phyloP scores from a whole-genome alignment of 2,113 vertebrate species.

The Tretioscincus oriximinensis region DNA sequence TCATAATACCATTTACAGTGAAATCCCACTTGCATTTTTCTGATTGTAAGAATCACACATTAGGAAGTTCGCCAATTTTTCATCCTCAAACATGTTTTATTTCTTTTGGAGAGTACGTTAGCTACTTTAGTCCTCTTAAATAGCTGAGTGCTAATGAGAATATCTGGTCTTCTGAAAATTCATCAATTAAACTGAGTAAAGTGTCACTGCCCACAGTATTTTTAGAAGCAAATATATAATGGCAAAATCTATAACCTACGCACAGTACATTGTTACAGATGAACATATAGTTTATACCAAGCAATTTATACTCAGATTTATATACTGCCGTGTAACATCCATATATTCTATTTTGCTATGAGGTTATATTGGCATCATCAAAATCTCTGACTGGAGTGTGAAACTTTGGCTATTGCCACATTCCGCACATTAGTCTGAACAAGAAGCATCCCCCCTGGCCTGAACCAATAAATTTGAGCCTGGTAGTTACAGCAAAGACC shows the following conservation, averaged over 20 bases:
- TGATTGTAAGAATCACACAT: not conserved
- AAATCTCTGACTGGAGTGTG: too few relatives aligned
- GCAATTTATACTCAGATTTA: not conserved
- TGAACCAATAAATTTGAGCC: too few relatives aligned
- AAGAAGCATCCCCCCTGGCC: too few relatives aligned
- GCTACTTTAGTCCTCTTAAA: slow-evolving; percentile 37
- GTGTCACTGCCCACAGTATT: not conserved
- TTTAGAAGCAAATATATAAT: not conserved
- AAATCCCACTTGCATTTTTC: not conserved
- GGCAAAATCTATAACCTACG: too few relatives aligned
- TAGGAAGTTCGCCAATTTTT: not conserved
- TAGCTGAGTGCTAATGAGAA: slow-evolving; percentile 32
- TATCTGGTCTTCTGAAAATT: slow-evolving; percentile 15
- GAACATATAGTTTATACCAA: not conserved
- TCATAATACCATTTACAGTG: not conserved
- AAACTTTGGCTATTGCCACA: too few relatives aligned
- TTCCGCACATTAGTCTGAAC: too few relatives aligned
- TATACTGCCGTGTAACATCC: too few relatives aligned
- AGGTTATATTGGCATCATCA: too few relatives aligned
- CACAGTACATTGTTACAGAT: not conserved
- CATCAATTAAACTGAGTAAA: not conserved
- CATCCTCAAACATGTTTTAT: slow-evolving; percentile 10
- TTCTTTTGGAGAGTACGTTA: slow-evolving; percentile 32
- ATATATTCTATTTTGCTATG: not conserved
- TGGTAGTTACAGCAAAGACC: too few relatives aligned